Evolutionary conservation across 2,113 vertebrate species (phyloP), one percentile per base, ranked within the genome.

Genomic region (Plestiodon gilberti): DNA sequence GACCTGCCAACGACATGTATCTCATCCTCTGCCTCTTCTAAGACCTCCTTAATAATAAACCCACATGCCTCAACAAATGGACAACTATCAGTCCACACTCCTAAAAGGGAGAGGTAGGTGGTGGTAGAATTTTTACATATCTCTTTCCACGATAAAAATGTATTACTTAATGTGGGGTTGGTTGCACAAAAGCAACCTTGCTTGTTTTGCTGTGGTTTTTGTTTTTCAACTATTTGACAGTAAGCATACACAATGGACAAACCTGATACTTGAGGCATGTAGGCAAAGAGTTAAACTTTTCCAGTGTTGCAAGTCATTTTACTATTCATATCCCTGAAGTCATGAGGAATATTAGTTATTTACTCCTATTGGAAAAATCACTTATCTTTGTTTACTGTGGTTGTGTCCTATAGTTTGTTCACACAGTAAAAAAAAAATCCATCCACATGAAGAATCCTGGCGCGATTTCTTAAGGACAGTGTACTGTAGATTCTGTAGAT

Each of bases 1-100:
- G 98, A 99, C 94, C 97, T 99, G 97, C 98, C 98, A 93, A 96
- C 96, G 62, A 96, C 97, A 81, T 97, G 97, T 8, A 95, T 97
- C 88, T 96, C 96, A 43, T 98, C 98, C 88, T 98, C 98, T 2
- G 96, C 96, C 0, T 96, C 96, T 69, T 97, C 97, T 93, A 99
- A 99, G 96, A 98, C 97, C 96, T 97, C 97, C 84, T 96, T 97
- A 95, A 97, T 97, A 90, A 96, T 97, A 97, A 99, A 97, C 97
- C 98, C 99, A n/a, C 98, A 99, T 15, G 96, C 96, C 94, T 97
- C 98, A 94, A 98, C 98, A 87, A 99, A 99, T 2, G 99, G 99
- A 91, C 99, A 99, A 95, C 97, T 98, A 77, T 96, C 98, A 81
- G 97, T 98, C 94, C 98, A 98, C 95, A 95, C 96, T 89, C 98